Conservation (phyloP, 2,888 invertebrate genomes). For the Halictus ligatus region DNA sequence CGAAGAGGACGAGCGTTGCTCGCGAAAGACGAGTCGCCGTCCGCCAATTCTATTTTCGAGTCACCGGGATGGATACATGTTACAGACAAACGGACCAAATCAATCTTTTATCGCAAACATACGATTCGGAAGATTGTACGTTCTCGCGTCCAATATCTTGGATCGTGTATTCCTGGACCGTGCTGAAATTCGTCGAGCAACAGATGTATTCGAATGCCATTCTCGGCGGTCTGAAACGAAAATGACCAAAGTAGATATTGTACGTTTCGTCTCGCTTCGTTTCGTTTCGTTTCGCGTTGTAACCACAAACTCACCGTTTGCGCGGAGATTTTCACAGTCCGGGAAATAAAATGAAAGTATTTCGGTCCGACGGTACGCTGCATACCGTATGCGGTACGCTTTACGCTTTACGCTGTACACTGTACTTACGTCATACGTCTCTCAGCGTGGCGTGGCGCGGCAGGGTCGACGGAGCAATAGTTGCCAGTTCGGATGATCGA, state of each 20-base stretch:
- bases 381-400: not conserved
- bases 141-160: not conserved
- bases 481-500: not conserved
- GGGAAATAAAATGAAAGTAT: constrained; percentile 7
- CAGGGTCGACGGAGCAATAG: not conserved
- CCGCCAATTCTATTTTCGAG: not conserved
- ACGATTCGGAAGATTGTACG: too few relatives aligned
- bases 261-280: not conserved
- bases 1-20: constrained; percentile 51
- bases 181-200: not conserved
- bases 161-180: not conserved
- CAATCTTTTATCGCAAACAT: not conserved
- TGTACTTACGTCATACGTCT: not conserved
- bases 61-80: not conserved
- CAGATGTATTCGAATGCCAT: not conserved
- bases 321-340: not conserved
- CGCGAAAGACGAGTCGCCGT: constrained; percentile 48
- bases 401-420: not conserved
- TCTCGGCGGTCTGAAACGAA: not conserved
- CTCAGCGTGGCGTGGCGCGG: not conserved
- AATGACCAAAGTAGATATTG: not conserved
- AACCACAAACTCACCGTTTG: not conserved
- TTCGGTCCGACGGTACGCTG: not conserved
- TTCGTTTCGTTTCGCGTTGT: not conserved
- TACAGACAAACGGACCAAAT: too few relatives aligned